Evolutionary conservation across 2,113 vertebrate species (phyloP), one percentile per base, ranked within the genome.

Genomic region (Myotis yumanensis): DNA sequence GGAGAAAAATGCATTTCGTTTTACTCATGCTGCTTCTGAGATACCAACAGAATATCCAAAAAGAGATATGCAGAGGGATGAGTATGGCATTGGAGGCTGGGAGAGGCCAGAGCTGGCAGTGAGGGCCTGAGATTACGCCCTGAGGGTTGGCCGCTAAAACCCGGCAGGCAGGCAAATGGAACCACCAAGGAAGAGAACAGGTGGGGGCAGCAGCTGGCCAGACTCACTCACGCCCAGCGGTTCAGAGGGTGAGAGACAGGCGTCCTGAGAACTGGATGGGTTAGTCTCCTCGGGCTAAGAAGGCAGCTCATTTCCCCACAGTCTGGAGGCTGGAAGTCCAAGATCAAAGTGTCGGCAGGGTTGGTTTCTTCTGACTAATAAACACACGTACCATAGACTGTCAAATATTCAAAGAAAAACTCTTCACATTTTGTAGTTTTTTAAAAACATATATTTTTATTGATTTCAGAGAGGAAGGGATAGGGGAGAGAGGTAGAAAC

Each of bases 331-430:
- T 18, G 3, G 23, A 80, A 14, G 54, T 35, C 71, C 72, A 16
- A 28, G 23, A 8, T 57, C 23, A 22, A 40, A 16, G 62, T 46
- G 54, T 28, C 0, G 4, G 43, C 48, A n/a, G 54, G 40, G 35
- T n/a, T 73, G 72, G 43, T 40, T 54, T 28, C 16, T 80, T 73
- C 20, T 85, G 80, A 22, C 51, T 85, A 51, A 62, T n/a, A 57
- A 77, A 62, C 30, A 71, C 46, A 57, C 7, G 8, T 5, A 40
- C 48, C 51, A 85, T 2, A 35, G 73, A 35, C 12, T 12, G 20
- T 80, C 25, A 72, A n/a, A 66, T 32, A 73, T 30, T 89, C 57
- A 72, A 86, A 89, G 46, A 18, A 54, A 89, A 77, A 51, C n/a
- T 76, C 35, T 82, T 75, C 7, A 73, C 20, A 37, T 48, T 37